Base-by-base conservation (phyloP, 2,888 invertebrate species). In the Augochlorella aurata region DNA sequence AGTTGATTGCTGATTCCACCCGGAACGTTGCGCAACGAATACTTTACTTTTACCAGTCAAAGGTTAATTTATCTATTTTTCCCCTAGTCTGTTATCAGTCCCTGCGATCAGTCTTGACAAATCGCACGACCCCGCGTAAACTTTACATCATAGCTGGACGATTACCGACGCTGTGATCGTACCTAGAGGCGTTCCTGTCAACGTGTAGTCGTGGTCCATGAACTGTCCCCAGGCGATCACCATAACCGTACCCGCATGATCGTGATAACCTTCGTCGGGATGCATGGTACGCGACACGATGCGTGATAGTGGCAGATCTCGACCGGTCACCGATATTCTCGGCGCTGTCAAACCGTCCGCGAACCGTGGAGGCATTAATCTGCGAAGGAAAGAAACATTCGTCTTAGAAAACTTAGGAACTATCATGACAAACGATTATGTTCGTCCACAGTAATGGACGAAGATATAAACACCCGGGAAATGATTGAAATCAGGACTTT, bases 181-280 rank as follows among this genome's bases (percentile, higher is more conserved):
- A 98, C 98, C 98, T 85, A 98, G 94, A 65, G 98, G 97, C 45
- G 98, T 98, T 87, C 96, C 98, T 77, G 98, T 98, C 58, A 98
- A 95, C 8, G 98, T 98, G 90, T 97, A 97, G 94, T 98, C 98
- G 94, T 98, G 98, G 94, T 98, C 98, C 96, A 98, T 97, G 94
- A 98, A 98, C 94, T 98, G 98, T 89, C 98, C 98, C 98, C 98
- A 98, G 77, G 98, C 98, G 89, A 97, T 97, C 79, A 98, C 96
- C 97, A 98, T 97, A 89, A 98, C 97, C 49, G 98, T 98, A 73
- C 98, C 98, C 47, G 98, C 98, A 94, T 98, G 98, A 94, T 98
- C 98, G 93, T 98, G 98, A 95, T 96, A 98, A 61, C 98, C 98
- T 88, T 98, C 97, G 91, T 98, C 98, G 54, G 98, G 97, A 94